A percentile compares a stretch with the other conserved stretches of the same genome.
These are phyloP conservation scores for Hetaerina titia DNA, from an alignment of 2,888 invertebrate genomes.

Conservation along the genomic window DNA sequence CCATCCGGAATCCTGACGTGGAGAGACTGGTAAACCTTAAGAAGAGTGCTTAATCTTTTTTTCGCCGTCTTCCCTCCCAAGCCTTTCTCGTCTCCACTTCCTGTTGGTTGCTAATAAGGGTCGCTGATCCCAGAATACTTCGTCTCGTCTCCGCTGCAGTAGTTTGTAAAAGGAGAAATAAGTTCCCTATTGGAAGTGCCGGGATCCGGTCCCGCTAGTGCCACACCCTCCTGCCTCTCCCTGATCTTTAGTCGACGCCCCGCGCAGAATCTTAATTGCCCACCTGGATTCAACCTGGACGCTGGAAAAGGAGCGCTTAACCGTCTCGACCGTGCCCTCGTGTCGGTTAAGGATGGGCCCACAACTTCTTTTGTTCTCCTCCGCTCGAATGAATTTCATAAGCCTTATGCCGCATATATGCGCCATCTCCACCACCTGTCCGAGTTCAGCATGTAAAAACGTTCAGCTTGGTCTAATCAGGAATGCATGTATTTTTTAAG, in stretches of 20 bases:
- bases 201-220: slow-evolving; percentile 58
- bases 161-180: slow-evolving; percentile 18
- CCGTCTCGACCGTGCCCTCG: neutral
- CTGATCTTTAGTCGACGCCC: neutral
- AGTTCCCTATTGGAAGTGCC: slow-evolving; percentile 54
- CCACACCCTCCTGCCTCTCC: neutral
- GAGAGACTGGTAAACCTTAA: neutral
- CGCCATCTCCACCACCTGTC: slow-evolving; percentile 41
- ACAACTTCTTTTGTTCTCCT: slow-evolving; percentile 11
- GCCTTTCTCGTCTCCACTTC: slow-evolving; percentile 27
- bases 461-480: too few species aligned
- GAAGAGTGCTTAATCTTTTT: neutral
- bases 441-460: neutral
- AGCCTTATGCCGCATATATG: neutral
- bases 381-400: slow-evolving; percentile 7
- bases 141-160: neutral
- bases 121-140: slow-evolving; percentile 52
- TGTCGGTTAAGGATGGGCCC: slow-evolving; percentile 5
- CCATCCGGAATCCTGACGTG: neutral
- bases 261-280: slow-evolving; percentile 59
- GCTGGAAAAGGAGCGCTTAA: slow-evolving; percentile 46
- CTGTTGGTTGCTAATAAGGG: slow-evolving; percentile 38
- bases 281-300: slow-evolving; percentile 44
- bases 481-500: too few species aligned
- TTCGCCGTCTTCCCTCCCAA: neutral